Conservation (phyloP, 2,113 vertebrate genomes). For the Leptobrachium ailaonicum region DNA sequence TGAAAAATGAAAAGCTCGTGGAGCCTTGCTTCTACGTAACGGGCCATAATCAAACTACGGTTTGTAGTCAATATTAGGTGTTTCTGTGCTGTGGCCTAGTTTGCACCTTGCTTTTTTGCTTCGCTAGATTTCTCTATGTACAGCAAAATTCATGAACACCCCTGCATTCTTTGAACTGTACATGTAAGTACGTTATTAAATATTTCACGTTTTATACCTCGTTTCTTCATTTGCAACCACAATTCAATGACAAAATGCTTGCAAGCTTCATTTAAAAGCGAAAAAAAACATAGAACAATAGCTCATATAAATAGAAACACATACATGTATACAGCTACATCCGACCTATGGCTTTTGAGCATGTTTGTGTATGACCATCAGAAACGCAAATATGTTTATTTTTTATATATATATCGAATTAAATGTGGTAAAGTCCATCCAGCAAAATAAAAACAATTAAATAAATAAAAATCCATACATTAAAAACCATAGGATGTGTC, state of each 20-base stretch:
- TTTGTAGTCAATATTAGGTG: slow-evolving; percentile 93
- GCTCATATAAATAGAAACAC: too few relatives aligned
- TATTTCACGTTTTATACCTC: slow-evolving; percentile 50
- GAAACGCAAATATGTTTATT: too few relatives aligned
- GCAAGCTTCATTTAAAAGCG: too few relatives aligned
- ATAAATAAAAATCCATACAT: too few relatives aligned
- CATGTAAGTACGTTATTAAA: slow-evolving; percentile 65
- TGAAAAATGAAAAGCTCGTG: slow-evolving; percentile 99
- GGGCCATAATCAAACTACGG: slow-evolving; percentile 99
- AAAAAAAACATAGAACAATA: too few relatives aligned
- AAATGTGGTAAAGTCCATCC: too few relatives aligned
- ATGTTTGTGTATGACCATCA: too few relatives aligned
- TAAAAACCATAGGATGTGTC: too few relatives aligned
- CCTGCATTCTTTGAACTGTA: slow-evolving; percentile 70
- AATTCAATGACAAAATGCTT: slow-evolving; percentile 11
- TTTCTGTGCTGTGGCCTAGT: slow-evolving; percentile 89
- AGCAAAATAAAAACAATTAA: too few relatives aligned
- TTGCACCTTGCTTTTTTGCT: slow-evolving; percentile 81
- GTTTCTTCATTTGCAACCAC: slow-evolving; percentile 54
- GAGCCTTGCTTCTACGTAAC: slow-evolving; percentile 98
- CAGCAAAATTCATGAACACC: slow-evolving; percentile 78
- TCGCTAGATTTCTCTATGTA: slow-evolving; percentile 82
- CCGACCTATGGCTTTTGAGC: too few relatives aligned
- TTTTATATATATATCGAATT: too few relatives aligned
- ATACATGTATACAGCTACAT: too few relatives aligned